These are phyloP conservation scores for Chionodraco myersi DNA, from an alignment of 2,113 vertebrate genomes.

Conservation along the genomic window DNA sequence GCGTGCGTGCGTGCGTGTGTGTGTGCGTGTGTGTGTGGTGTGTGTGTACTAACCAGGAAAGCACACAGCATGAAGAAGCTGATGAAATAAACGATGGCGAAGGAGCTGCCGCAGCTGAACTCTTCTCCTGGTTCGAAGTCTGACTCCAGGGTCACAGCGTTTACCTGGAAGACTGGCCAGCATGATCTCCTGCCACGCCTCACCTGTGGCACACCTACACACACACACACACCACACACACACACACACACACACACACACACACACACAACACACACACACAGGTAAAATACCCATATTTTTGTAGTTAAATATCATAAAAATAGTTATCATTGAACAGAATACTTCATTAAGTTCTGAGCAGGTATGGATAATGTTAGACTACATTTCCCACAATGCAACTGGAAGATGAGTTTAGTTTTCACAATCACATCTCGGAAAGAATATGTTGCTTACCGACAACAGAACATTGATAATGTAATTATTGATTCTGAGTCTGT, in stretches of 20 bases:
- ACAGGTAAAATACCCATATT: background rate
- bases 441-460: too few relatives aligned
- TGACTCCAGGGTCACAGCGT: constrained; percentile 91
- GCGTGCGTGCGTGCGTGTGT: too few relatives aligned
- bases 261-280: background rate
- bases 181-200: constrained; percentile 96
- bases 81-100: constrained; percentile 95
- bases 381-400: constrained; percentile 4
- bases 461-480: too few relatives aligned
- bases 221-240: constrained; percentile 1
- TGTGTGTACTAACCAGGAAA: constrained; percentile 89
- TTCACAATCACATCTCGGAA: background rate
- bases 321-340: background rate
- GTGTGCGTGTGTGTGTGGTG: too few relatives aligned
- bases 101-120: constrained; percentile 93
- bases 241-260: too few relatives aligned
- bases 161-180: constrained; percentile 90
- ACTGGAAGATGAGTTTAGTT: background rate
- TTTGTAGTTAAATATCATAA: background rate
- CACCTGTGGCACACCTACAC: constrained; percentile 91
- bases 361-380: background rate
- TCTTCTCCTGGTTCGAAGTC: constrained; percentile 91
- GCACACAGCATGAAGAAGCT: constrained; percentile 97
- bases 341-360: background rate
- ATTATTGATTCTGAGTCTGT: too few relatives aligned